Percentiles rank a stretch among this genome's conserved stretches.
Conservation (phyloP, 2,113 vertebrate species). For the Caranx ignobilis region DNA sequence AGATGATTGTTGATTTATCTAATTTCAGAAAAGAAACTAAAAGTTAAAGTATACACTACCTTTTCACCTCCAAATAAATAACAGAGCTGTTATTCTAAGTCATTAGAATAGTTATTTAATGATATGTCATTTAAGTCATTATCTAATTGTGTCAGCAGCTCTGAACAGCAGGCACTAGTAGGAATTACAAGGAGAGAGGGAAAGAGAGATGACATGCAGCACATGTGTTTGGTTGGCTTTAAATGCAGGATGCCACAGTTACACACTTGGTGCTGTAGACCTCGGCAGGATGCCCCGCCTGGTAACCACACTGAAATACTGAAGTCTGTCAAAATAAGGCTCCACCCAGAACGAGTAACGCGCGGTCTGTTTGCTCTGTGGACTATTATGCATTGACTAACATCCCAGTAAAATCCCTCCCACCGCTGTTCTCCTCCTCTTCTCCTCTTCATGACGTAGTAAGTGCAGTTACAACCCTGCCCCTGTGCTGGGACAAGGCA, state of each 20-base stretch:
- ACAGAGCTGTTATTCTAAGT: neutral
- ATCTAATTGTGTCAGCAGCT: neutral
- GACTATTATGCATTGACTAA: slow-evolving; percentile 78
- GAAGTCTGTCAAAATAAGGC: slow-evolving; percentile 63
- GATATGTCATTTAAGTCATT: neutral
- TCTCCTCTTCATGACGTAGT: slow-evolving; percentile 60
- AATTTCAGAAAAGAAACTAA: neutral
- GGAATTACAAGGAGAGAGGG: neutral
- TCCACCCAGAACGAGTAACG: slow-evolving; percentile 72
- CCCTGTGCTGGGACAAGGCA: slow-evolving; percentile 76
- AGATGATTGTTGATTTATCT: neutral
- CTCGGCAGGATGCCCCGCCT: slow-evolving; percentile 39
- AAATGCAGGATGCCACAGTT: slow-evolving; percentile 27
- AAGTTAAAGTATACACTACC: too few species aligned
- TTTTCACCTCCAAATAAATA: neutral
- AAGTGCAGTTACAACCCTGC: slow-evolving; percentile 59
- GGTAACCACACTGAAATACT: slow-evolving; percentile 56
- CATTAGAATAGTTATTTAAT: neutral
- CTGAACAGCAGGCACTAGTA: neutral
- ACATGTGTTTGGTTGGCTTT: slow-evolving; percentile 22
- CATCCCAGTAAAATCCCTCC: slow-evolving; percentile 57
- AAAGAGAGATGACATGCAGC: neutral
- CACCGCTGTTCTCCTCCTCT: slow-evolving; percentile 49
- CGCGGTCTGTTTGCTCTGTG: slow-evolving; percentile 75
- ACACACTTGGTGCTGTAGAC: neutral